phyloP scores from a whole-genome alignment of 1,140 invertebrate species.

The Trialeurodes vaporariorum region DNA sequence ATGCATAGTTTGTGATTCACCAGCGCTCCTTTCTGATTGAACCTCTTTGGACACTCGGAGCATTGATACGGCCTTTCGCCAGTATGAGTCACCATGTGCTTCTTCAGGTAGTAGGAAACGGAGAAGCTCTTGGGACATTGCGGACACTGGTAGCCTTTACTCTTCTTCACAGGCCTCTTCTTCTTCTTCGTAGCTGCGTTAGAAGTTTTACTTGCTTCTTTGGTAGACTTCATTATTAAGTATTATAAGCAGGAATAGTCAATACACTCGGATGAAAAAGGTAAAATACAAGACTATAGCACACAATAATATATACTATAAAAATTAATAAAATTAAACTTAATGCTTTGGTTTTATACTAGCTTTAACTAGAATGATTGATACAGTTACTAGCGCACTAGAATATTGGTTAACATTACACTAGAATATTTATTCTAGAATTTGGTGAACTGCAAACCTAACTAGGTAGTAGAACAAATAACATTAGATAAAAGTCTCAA shows the following conservation, averaged over 20 bases:
- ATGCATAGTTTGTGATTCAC: slow-evolving; percentile 38
- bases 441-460: too few species aligned
- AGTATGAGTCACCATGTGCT: slow-evolving; percentile 34
- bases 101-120: slow-evolving; percentile 25
- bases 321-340: too few species aligned
- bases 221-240: neutral
- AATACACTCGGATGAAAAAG: too few species aligned
- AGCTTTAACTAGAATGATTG: neutral
- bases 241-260: too few species aligned
- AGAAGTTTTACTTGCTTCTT: neutral
- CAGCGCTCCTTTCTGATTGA: slow-evolving; percentile 55
- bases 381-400: neutral
- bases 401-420: too few species aligned
- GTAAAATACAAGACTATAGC: too few species aligned
- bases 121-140: slow-evolving; percentile 34
- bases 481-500: too few species aligned
- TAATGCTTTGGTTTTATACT: neutral
- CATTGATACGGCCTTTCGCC: slow-evolving; percentile 72
- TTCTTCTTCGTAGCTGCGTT: slow-evolving; percentile 12
- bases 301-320: too few species aligned
- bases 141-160: slow-evolving; percentile 21
- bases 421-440: too few species aligned
- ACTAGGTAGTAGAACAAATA: too few species aligned
- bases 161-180: slow-evolving; percentile 10
- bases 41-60: slow-evolving; percentile 58